These are phyloP conservation scores for Ametastegia equiseti DNA, from an alignment of 2,888 invertebrate genomes.

Conservation along the genomic window DNA sequence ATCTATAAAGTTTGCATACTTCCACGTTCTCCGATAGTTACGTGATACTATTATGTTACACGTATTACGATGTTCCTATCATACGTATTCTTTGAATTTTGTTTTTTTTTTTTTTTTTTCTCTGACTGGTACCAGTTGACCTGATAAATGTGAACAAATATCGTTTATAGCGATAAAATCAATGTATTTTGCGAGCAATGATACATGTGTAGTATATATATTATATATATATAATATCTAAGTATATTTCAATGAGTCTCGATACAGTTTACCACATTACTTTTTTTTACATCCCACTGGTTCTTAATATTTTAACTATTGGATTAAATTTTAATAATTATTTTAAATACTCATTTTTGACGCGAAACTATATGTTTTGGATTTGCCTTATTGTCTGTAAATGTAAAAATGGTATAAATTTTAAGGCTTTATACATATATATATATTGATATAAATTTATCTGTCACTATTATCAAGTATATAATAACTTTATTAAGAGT, in stretches of 20 bases:
- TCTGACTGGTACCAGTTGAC: not conserved
- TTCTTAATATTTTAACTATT: conserved; percentile 20
- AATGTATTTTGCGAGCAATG: not conserved
- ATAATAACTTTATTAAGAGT: not conserved
- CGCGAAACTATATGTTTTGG: not conserved
- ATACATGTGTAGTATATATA: not conserved
- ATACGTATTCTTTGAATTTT: not conserved
- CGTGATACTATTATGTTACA: not conserved
- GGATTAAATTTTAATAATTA: not conserved
- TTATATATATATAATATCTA: not conserved
- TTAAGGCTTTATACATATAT: not conserved
- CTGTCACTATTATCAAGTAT: not conserved
- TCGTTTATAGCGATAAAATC: not conserved
- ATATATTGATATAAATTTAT: not conserved
- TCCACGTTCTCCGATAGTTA: not conserved
- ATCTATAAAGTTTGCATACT: not conserved
- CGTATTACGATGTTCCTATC: not conserved
- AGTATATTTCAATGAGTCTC: too few species aligned
- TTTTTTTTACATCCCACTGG: not conserved
- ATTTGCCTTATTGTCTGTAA: not conserved
- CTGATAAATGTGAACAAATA: not conserved
- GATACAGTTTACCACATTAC: not conserved
- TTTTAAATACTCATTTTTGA: not conserved
- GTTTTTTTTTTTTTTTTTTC: not conserved
- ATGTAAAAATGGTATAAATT: not conserved